Base-by-base conservation (phyloP, 2,888 invertebrate species). In the Caenorhabditis uteleia region DNA sequence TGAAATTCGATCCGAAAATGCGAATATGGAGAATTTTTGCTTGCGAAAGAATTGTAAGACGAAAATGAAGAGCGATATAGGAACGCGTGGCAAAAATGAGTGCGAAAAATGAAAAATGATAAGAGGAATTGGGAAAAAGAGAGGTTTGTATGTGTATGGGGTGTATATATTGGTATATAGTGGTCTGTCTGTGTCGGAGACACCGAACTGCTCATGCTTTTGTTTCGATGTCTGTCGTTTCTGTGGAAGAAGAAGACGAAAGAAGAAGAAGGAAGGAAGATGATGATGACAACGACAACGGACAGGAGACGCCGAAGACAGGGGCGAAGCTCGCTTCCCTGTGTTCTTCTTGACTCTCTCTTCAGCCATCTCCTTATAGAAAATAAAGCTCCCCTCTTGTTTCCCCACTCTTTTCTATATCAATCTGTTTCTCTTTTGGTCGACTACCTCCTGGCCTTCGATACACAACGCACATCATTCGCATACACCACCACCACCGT, bases 81-180 rank as follows among this genome's bases (percentile, higher is more conserved):
- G 12, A 18, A 20, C 7, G 7, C n/a, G 40, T 40, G 31, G 20
- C 36, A 16, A 47, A 36, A 21, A 39, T 33, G 39, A 31, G 31
- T 6, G 25, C 20, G 31, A 14, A 34, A 26, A 39, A 43, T 23
- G 16, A 12, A 43, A 31, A 33, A 36, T 45, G 38, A 46, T 45
- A 50, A 58, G 21, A 36, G 18, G 39, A 45, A 42, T n/a, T n/a
- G 50, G 34, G 18, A 23, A n/a, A 21, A 21, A 39, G 25, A 34
- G 51, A 40, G 48, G 48, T 29, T 39, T 31, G 27, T 36, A 33
- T 36, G 23, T 39, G n/a, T 38, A 18, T 33, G 45, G 33, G 38
- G 46, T 25, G 54, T 46, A 40, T 10, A 27, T 12, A 14, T 25
- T 20, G 33, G 33, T 45, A 38, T 16, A 5, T 5, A 5, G 14